phyloP scores from a whole-genome alignment of 2,113 vertebrate genomes.

The Andinoacara biseriatus region DNA sequence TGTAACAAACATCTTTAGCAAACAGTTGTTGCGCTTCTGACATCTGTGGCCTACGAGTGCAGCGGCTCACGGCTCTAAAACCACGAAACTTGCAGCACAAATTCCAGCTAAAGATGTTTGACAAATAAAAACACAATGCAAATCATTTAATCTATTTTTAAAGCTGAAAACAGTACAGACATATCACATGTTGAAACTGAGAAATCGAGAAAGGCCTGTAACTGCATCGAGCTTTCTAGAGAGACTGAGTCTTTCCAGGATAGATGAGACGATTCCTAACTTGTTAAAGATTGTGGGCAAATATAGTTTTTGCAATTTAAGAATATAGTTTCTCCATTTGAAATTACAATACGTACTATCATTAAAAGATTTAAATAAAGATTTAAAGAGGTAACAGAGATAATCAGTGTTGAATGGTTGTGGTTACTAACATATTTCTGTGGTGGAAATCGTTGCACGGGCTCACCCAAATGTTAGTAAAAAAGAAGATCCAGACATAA shows the following conservation, averaged over 20 bases:
- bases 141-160: too few species aligned
- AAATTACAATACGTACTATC: not conserved
- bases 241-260: not conserved
- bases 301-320: not conserved
- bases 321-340: not conserved
- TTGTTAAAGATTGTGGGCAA: not conserved
- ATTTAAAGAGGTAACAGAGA: too few species aligned
- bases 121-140: not conserved
- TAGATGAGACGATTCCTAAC: not conserved
- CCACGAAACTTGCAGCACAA: rapidly evolving
- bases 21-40: rapidly evolving
- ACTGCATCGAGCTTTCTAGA: not conserved
- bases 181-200: too few species aligned
- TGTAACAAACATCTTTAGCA: too few species aligned
- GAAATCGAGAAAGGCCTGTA: not conserved
- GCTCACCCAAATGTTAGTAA: not conserved
- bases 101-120: too few species aligned
- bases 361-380: too few species aligned
- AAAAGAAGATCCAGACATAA: not conserved
- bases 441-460: not conserved
- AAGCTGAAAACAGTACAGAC: too few species aligned
- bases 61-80: not conserved
- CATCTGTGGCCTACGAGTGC: not conserved
- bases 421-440: too few species aligned
- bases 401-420: too few species aligned